Conservation (phyloP, 2,888 invertebrate species). For the Temnothorax ravouxi region DNA sequence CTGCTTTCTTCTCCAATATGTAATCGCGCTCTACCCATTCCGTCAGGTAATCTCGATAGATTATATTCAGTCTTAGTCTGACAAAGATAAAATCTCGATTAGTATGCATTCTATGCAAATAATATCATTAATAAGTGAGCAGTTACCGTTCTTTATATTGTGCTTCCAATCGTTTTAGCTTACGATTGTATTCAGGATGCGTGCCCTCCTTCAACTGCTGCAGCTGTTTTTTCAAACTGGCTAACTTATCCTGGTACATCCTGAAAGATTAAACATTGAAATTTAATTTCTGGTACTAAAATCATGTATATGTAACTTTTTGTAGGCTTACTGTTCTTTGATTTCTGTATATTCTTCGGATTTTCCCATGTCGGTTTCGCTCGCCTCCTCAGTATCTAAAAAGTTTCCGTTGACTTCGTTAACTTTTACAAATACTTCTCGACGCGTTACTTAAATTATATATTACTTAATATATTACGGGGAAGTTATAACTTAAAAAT, state of each 20-base stretch:
- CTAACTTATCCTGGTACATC: conserved; percentile 96
- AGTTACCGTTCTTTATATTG: conserved; percentile 92
- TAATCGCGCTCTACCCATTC: conserved; percentile 96
- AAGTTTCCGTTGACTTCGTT: conserved; percentile 77
- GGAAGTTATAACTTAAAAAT: neutral
- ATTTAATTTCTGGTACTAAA: neutral
- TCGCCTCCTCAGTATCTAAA: conserved; percentile 97
- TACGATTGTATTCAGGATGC: conserved; percentile 94
- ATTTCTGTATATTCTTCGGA: conserved; percentile 94
- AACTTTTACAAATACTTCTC: neutral
- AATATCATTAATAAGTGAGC: neutral
- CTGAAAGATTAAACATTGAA: conserved; percentile 86
- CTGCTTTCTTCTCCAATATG: conserved; percentile 94
- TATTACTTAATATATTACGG: neutral
- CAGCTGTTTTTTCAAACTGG: conserved; percentile 95
- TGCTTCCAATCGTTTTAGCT: conserved; percentile 93
- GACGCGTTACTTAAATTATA: neutral
- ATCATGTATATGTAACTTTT: neutral
- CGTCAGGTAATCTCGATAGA: conserved; percentile 93
- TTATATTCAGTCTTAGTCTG: conserved; percentile 90
- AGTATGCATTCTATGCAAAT: neutral
- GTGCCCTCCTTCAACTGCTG: conserved; percentile 95
- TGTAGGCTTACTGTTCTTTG: conserved; percentile 92
- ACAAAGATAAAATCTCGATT: neutral
- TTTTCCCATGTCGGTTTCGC: conserved; percentile 96